Evolutionary conservation across 2,888 invertebrate species (phyloP).

Genomic region (Emmelina monodactyla): DNA sequence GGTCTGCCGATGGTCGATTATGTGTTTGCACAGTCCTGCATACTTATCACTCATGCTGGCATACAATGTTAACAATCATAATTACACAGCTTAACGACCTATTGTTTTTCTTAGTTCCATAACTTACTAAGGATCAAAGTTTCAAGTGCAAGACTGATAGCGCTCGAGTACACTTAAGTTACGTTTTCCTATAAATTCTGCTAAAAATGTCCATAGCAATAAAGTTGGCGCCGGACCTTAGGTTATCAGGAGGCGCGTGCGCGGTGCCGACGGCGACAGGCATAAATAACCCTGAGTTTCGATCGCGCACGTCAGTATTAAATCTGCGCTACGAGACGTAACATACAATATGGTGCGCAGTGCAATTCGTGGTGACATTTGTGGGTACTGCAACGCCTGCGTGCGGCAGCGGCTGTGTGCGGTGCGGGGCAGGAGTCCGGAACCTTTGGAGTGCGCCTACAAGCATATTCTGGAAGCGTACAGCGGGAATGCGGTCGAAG

Average conservation of each 20-base stretch:
- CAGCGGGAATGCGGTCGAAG: constrained; percentile 22
- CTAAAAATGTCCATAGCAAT: constrained; percentile 15
- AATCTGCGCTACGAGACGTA: constrained; percentile 24
- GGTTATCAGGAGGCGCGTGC: constrained; percentile 61
- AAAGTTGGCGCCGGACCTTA: constrained; percentile 40
- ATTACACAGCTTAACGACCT: too few species aligned
- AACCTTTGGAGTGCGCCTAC: constrained; percentile 53
- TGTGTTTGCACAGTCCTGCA: too few species aligned
- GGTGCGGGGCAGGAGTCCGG: constrained; percentile 49
- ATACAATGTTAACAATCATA: too few species aligned
- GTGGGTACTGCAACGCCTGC: constrained; percentile 58
- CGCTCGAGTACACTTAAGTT: too few species aligned
- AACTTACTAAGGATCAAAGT: neutral
- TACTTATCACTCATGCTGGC: too few species aligned
- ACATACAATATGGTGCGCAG: constrained; percentile 40
- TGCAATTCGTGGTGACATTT: constrained; percentile 39
- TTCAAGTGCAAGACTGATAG: constrained; percentile 1
- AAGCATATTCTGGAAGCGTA: constrained; percentile 59
- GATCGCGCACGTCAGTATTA: constrained; percentile 32
- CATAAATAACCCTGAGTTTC: constrained; percentile 41
- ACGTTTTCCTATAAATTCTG: neutral
- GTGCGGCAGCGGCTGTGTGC: constrained; percentile 45
- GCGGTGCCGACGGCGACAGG: constrained; percentile 32
- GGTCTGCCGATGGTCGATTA: too few species aligned
- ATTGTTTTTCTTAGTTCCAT: too few species aligned